These are phyloP conservation scores for Ephestia elutella DNA, from an alignment of 1,140 invertebrate species.

Conservation along the genomic window DNA sequence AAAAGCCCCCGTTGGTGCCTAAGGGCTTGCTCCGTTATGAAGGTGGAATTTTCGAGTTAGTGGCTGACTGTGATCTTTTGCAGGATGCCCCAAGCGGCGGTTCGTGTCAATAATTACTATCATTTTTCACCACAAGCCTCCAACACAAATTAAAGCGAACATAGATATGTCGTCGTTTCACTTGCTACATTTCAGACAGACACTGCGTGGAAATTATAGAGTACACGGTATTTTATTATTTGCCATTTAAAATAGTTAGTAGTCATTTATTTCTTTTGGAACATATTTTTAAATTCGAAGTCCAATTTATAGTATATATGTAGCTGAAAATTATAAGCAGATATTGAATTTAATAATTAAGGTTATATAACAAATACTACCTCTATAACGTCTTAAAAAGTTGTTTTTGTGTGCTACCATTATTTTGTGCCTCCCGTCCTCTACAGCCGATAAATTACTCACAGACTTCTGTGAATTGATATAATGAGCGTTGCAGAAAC, in stretches of 20 bases:
- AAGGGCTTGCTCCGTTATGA: conserved; percentile 53
- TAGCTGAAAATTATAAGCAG: too few species aligned
- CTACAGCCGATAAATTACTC: conserved; percentile 46
- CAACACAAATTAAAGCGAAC: conserved; percentile 21
- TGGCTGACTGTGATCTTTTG: conserved; percentile 53
- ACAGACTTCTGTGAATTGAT: conserved; percentile 61
- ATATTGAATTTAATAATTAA: too few species aligned
- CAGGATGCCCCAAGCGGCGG: conserved; percentile 35
- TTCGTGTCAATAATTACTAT: conserved; percentile 71
- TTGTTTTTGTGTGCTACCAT: background rate
- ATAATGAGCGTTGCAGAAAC: conserved; percentile 50
- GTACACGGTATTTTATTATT: too few species aligned
- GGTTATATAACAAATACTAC: too few species aligned
- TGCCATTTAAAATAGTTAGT: too few species aligned
- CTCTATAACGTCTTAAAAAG: too few species aligned
- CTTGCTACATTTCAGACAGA: too few species aligned
- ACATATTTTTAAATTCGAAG: too few species aligned
- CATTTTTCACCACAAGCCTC: conserved; percentile 48
- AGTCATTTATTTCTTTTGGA: too few species aligned
- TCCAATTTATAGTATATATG: too few species aligned
- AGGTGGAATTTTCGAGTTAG: conserved; percentile 65
- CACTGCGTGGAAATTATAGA: too few species aligned
- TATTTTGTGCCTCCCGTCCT: conserved; percentile 15
- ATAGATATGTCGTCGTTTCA: background rate
- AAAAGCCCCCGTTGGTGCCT: conserved; percentile 33